Evolutionary conservation across 23 tunicate species (phyloP), one percentile per base, ranked within the genome.

Genomic region (Botrylloides violaceus): DNA sequence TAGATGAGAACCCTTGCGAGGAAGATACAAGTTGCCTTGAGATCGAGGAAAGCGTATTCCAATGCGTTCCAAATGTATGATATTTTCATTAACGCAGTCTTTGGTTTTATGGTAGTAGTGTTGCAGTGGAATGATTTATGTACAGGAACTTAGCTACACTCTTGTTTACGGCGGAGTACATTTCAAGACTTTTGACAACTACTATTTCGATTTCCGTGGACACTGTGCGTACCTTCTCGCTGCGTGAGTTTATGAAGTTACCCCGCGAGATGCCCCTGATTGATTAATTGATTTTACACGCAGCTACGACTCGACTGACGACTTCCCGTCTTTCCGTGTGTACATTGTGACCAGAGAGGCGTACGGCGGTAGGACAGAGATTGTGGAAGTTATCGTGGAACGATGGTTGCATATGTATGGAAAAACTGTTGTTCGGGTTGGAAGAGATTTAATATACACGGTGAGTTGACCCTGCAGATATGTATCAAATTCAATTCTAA

Each of bases 131-230:
- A 12, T 60, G 9, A 18, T 65, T 29, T 1, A 1, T 32, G 25
- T 68, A 35, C 3, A 68, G 58, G 49, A 76, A 48, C 33, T 28
- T 36, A 38, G 70, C 2, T 43, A 76, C 38, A 23, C 26, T 31
- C 68, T 76, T 25, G 34, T 76, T 5, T 76, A 63, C 32, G 80
- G 71, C 23, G 32, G 26, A 15, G 34, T 43, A 2, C 49, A 35
- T 58, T 38, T 76, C 68, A 60, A 63, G 55, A 76, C 80, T 28
- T 76, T 76, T 34, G 80, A 76, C 59, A 43, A 63, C 58, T 34
- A 63, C 24, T 56, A 60, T 31, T 76, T 38, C 80, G 29, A 62
- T 43, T 76, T 76, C 59, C 57, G 24, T 12, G 80, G 80, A 20
- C 4, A 35, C n/a, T 76, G 80, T 63, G 36, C 53, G 19, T 76